Evolutionary conservation across 2,113 vertebrate genomes (phyloP), one percentile per base, ranked within the genome.

Genomic region (Megalops atlanticus): DNA sequence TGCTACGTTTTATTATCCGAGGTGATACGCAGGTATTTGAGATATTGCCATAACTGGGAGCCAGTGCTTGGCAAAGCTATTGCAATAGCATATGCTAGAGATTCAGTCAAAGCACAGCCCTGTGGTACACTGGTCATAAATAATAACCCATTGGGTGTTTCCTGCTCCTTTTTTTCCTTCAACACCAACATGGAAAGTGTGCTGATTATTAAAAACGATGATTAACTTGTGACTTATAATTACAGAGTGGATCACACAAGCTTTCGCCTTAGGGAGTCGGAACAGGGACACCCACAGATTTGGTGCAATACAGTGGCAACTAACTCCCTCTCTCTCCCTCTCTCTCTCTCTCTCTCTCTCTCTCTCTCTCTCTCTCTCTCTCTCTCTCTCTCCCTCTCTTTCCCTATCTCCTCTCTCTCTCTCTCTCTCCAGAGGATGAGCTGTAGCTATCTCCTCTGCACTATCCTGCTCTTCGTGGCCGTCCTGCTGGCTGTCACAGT

Each of bases 391-490:
- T 47, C 47, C 64, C 54, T 40, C 24, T 43, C 70, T 33, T 33
- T 58, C 41, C 36, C 24, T 38, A 39, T 47, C 79, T n/a, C 52
- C n/a, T 54, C 24, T 45, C 47, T 83, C 49, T 80, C 18, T 83
- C 40, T 52, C 43, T 79, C 11, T 80, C 83, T 0, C 0, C 93
- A 99, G 97, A 95, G 96, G 91, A 96, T 95, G 89, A 96, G 95
- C 94, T 98, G 97, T 0, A 92, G 97, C 82, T 99, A 96, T 81
- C 89, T 96, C 79, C 93, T 98, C 40, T 98, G 97, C 89, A 96
- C 96, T 0, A 96, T 98, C 76, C 94, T 99, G 84, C 94, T 99
- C 52, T 96, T 97, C 0, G 96, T 99, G 84, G 97, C 96, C 0
- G 96, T 98, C 0, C 87, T 99, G 73, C 92, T 99, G 78, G 97